phyloP scores from a whole-genome alignment of 2,888 invertebrate species.

The Drosophila mayaguana region DNA sequence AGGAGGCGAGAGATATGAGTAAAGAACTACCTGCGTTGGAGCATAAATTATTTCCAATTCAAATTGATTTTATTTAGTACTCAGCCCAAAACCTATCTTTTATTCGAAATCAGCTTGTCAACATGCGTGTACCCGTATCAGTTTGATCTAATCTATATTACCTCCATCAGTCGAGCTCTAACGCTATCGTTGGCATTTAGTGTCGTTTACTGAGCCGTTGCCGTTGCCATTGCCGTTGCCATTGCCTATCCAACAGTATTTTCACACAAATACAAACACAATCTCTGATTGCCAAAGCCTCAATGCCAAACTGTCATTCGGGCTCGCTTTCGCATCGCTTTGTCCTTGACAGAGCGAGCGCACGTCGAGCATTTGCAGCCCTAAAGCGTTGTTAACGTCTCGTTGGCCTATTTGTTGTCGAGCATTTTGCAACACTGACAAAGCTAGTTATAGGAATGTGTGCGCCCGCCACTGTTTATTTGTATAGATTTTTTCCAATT shows the following conservation, averaged over 20 bases:
- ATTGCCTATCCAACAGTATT: slow-evolving; percentile 4
- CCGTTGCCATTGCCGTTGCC: no score
- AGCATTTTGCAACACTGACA: slow-evolving; percentile 52
- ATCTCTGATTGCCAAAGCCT: slow-evolving; percentile 50
- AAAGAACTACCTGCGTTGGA: neutral
- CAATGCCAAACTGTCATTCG: slow-evolving; percentile 54
- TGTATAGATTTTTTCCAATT: slow-evolving; percentile 72
- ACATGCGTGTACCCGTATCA: slow-evolving; percentile 19
- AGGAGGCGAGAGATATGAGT: neutral
- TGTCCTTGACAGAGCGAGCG: slow-evolving; percentile 42
- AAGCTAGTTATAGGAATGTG: slow-evolving; percentile 57
- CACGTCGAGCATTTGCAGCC: slow-evolving; percentile 48
- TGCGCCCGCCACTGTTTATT: slow-evolving; percentile 41
- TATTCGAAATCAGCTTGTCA: slow-evolving; percentile 9
- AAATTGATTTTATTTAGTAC: slow-evolving; percentile 1
- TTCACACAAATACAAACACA: slow-evolving; percentile 3
- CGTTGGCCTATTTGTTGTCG: slow-evolving; percentile 53
- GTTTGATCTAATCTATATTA: slow-evolving; percentile 28
- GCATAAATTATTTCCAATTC: neutral
- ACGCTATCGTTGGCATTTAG: slow-evolving; percentile 43
- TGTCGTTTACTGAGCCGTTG: slow-evolving; percentile 38
- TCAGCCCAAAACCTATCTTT: neutral
- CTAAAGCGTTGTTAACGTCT: slow-evolving; percentile 36
- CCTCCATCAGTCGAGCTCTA: slow-evolving; percentile 23
- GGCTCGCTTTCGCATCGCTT: slow-evolving; percentile 17